Percentiles rank a stretch among this genome's conserved stretches.
phyloP scores from a whole-genome alignment of 2,113 vertebrate genomes.

The Nothocercus julius region DNA sequence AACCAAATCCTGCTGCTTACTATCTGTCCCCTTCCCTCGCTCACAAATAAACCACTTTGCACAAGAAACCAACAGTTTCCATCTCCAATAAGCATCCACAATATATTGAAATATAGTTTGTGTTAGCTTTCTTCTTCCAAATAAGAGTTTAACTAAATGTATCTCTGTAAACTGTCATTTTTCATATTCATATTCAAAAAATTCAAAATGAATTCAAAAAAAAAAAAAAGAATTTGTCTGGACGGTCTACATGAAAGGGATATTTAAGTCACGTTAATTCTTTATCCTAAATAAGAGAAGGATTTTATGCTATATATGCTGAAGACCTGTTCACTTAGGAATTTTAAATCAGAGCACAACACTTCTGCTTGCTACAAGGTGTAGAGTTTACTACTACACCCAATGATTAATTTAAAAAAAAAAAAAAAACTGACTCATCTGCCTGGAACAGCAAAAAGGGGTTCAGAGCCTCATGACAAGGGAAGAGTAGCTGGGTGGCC shows the following conservation, averaged over 20 bases:
- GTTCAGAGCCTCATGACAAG: accelerated
- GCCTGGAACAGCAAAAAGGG: neutral
- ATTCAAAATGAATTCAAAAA: neutral
- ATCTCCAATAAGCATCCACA: neutral
- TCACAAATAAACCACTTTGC: neutral
- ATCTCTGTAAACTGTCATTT: neutral
- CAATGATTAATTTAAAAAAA: neutral
- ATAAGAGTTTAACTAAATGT: neutral
- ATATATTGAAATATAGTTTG: neutral
- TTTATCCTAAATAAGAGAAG: neutral
- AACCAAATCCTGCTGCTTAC: neutral
- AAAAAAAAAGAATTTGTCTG: no score
- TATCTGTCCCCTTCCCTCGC: neutral
- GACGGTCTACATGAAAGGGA: neutral
- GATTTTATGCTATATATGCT: accelerated
- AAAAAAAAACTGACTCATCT: neutral
- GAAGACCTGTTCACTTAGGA: neutral
- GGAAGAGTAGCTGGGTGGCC: neutral
- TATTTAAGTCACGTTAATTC: neutral
- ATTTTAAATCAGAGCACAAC: neutral
- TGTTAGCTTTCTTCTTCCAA: neutral
- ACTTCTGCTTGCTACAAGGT: neutral
- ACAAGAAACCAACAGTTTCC: neutral
- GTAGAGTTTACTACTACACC: neutral
- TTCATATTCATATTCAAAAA: neutral